phyloP scores from a whole-genome alignment of 2,888 invertebrate genomes.

The Patella ulyssiponensis region DNA sequence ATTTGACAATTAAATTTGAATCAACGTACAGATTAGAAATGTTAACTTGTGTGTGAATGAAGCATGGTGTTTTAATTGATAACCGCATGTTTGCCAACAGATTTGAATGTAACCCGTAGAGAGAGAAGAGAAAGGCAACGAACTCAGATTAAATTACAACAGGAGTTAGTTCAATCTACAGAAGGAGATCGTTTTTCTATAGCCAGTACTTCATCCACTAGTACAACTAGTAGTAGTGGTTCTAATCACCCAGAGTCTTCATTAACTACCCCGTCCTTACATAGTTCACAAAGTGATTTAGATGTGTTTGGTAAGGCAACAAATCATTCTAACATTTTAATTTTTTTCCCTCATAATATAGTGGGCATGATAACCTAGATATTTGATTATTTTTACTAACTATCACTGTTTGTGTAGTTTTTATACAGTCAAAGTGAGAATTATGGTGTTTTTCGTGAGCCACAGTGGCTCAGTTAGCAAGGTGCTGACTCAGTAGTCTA shows the following conservation, averaged over 20 bases:
- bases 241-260: conserved; percentile 26
- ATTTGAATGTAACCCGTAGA: conserved; percentile 12
- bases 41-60: too few species aligned
- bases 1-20: too few species aligned
- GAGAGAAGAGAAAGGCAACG: conserved; percentile 58
- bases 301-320: conserved; percentile 42
- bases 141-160: conserved; percentile 58
- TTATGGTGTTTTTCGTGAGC: too few species aligned
- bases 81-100: conserved; percentile 18
- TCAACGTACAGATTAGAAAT: too few species aligned
- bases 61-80: background rate
- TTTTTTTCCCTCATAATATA: too few species aligned
- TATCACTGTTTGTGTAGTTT: too few species aligned
- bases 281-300: conserved; percentile 52
- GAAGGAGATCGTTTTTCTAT: conserved; percentile 51
- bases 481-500: too few species aligned
- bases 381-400: too few species aligned
- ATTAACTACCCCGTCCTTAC: conserved; percentile 26
- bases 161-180: conserved; percentile 18
- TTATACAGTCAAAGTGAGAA: too few species aligned
- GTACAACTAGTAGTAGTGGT: conserved; percentile 52
- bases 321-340: too few species aligned
- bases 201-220: conserved; percentile 51
- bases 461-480: too few species aligned
- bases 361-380: too few species aligned